These are phyloP conservation scores for Ptiloglossa arizonensis DNA, from an alignment of 1,140 invertebrate species.

Conservation along the genomic window DNA sequence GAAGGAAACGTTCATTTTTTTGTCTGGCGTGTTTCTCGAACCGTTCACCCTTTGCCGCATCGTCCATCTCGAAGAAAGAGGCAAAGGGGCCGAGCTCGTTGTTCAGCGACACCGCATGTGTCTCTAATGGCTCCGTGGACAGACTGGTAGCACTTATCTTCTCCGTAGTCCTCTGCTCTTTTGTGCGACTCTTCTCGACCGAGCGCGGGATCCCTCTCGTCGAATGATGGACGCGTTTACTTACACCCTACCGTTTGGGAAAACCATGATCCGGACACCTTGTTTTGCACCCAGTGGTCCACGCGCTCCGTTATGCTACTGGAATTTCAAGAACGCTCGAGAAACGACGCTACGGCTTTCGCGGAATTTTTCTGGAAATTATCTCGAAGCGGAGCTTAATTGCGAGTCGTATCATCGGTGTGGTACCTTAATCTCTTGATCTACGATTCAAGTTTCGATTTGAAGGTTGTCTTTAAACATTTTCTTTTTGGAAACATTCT, in stretches of 20 bases:
- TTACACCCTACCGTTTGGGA: conserved; percentile 16
- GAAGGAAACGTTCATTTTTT: neutral
- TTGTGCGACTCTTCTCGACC: conserved; percentile 49
- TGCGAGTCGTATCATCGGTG: too few species aligned
- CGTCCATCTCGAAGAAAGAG: conserved; percentile 26
- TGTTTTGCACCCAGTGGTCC: neutral
- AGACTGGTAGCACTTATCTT: conserved; percentile 57
- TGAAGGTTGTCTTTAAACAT: too few species aligned
- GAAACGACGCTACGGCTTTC: too few species aligned
- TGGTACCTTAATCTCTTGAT: too few species aligned
- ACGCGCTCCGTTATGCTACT: neutral
- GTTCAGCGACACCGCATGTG: conserved; percentile 57
- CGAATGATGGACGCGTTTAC: conserved; percentile 16
- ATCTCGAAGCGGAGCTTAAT: too few species aligned
- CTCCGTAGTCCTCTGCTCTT: conserved; percentile 53
- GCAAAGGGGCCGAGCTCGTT: conserved; percentile 29
- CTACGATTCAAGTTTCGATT: too few species aligned
- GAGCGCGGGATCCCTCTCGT: conserved; percentile 30
- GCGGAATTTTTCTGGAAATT: too few species aligned
- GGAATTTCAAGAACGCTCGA: neutral
- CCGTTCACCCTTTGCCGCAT: conserved; percentile 10
- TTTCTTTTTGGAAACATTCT: too few species aligned
- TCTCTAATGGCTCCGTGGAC: conserved; percentile 59
- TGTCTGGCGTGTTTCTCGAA: conserved; percentile 15
- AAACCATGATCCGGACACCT: neutral